These are phyloP conservation scores for Psammodynastes pulverulentus DNA, from an alignment of 2,113 vertebrate genomes.

Conservation along the genomic window DNA sequence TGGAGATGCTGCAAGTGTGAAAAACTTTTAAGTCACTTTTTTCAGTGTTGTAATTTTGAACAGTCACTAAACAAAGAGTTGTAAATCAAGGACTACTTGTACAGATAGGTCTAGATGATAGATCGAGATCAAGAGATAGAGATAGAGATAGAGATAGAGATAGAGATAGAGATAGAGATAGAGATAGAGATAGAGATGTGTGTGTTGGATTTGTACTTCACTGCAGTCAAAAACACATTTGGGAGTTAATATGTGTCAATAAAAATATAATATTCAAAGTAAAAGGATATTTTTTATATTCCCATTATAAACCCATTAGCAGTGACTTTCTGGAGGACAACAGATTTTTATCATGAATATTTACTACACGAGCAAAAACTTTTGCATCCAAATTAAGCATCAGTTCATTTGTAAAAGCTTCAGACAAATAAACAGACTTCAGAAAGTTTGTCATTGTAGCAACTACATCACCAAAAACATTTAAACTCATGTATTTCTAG, in stretches of 20 bases:
- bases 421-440: slow-evolving; percentile 65
- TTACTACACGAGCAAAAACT: slow-evolving; percentile 49
- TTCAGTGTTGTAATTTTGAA: neutral
- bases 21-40: too few relatives aligned
- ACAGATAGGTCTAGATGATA: too few relatives aligned
- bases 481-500: slow-evolving; percentile 52
- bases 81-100: neutral
- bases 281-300: neutral
- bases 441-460: slow-evolving; percentile 65
- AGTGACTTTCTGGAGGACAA: slow-evolving; percentile 46
- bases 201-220: neutral
- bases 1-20: too few relatives aligned
- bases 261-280: neutral
- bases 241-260: neutral
- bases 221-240: neutral
- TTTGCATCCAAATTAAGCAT: slow-evolving; percentile 67
- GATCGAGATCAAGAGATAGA: too few relatives aligned
- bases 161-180: too few relatives aligned
- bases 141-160: too few relatives aligned
- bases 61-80: too few relatives aligned
- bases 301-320: neutral
- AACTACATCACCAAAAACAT: slow-evolving; percentile 58
- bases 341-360: slow-evolving; percentile 62
- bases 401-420: slow-evolving; percentile 65
- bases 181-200: neutral